Conservation (phyloP, 1,140 invertebrate species). For the Neodiprion fabricii region DNA sequence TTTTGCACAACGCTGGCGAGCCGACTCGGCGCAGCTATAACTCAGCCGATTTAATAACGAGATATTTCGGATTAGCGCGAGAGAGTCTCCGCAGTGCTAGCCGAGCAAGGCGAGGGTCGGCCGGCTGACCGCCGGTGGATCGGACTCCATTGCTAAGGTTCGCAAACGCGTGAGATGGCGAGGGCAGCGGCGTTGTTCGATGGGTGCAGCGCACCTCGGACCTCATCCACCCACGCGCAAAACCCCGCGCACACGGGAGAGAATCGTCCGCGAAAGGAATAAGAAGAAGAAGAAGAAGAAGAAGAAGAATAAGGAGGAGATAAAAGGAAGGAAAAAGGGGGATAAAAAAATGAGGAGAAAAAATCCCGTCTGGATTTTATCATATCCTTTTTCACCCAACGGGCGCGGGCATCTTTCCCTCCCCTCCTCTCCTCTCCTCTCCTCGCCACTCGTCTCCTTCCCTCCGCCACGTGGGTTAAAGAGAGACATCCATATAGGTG, state of each 20-base stretch:
- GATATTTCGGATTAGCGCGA: slow-evolving; percentile 4
- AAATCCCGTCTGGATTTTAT: slow-evolving; percentile 27
- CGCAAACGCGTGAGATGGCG: neutral
- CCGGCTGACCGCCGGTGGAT: neutral
- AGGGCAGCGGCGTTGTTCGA: neutral
- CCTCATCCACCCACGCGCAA: neutral
- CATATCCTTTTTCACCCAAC: slow-evolving; percentile 4
- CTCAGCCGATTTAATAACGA: slow-evolving; percentile 7
- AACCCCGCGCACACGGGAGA: neutral
- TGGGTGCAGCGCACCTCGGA: neutral
- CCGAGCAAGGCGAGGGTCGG: too few species aligned
- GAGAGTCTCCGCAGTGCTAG: neutral
- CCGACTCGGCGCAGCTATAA: neutral
- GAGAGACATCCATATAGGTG: slow-evolving; percentile 8
- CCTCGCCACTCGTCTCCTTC: neutral
- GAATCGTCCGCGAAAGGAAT: neutral
- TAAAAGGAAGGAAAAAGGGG: neutral
- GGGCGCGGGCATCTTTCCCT: slow-evolving; percentile 1
- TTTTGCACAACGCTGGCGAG: neutral
- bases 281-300: too few species aligned
- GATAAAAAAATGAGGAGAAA: slow-evolving; percentile 9
- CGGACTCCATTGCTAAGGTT: neutral
- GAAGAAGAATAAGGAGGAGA: too few species aligned
- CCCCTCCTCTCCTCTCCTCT: neutral
- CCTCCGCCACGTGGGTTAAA: slow-evolving; percentile 10